Evolutionary conservation across 2,888 invertebrate genomes (phyloP), one percentile per base, ranked within the genome.

Genomic region (Phortica okadai): DNA sequence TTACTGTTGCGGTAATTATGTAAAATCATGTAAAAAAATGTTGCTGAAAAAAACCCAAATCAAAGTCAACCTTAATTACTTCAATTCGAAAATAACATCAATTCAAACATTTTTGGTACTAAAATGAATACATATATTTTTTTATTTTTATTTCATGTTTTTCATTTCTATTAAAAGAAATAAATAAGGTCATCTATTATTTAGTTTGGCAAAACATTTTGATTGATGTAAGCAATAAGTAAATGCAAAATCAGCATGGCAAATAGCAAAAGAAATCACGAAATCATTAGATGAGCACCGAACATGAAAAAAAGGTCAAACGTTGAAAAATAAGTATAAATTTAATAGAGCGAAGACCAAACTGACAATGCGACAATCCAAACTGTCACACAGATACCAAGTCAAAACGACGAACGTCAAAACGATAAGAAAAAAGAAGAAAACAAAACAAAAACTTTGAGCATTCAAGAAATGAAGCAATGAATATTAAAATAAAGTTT

Each of bases 401-500:
- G 21, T n/a, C 44, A 45, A n/a, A 44, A 10, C 8, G 67, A 42
- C 42, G 16, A 44, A 7, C 16, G 44, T 5, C 6, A 1, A 7
- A 16, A 3, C n/a, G 56, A 21, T 21, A 21, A 21, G 21, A 21
- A 21, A 21, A 21, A n/a, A 56, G 56, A 11, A n/a, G 16, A 5
- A n/a, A 80, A 77, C 59, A 58, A 5, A n/a, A 33, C 58, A 62
- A 4, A 78, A 83, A 83, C 82, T 80, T 78, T 75, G 73, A 76
- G 81, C 75, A 79, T 79, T 78, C 82, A 80, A 83, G 82, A 82
- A 33, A 83, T 85, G 80, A 86, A 85, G 84, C 82, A 86, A 85
- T 86, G 86, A 85, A 85, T 86, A 84, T 85, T 85, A 86, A 86
- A 85, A 84, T 83, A 79, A 82, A 81, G 82, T 84, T 33, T 83